Percentiles rank a stretch among this genome's conserved stretches.
phyloP scores from a whole-genome alignment of 2,888 invertebrate genomes.

The Trypoxylon attenuatum region DNA sequence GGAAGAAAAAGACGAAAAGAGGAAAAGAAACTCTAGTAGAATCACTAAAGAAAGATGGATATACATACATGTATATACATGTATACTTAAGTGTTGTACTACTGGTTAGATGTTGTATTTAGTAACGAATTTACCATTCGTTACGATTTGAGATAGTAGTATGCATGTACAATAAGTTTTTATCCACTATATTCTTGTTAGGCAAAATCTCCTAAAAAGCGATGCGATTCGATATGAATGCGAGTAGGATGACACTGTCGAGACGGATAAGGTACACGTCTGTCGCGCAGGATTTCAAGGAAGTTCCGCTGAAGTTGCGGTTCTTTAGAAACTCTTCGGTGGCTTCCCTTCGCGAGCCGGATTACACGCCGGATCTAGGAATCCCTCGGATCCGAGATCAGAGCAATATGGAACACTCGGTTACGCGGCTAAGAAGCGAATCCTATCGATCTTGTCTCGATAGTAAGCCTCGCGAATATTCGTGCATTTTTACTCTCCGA shows the following conservation, averaged over 20 bases:
- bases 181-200: no score
- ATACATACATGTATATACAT: no score
- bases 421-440: not conserved
- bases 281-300: not conserved
- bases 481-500: no score
- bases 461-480: not conserved
- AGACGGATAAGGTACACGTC: not conserved
- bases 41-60: not conserved
- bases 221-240: no score
- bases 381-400: conserved; percentile 32
- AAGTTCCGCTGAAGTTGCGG: not conserved
- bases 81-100: no score
- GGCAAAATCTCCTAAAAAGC: no score
- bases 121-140: no score
- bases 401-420: conserved; percentile 14
- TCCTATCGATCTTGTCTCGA: not conserved
- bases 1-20: conserved; percentile 1
- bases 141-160: no score
- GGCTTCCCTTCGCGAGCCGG: not conserved
- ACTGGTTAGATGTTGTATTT: no score
- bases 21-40: no score
- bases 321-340: not conserved
- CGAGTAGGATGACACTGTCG: no score
- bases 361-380: conserved; percentile 19
- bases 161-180: no score